These are phyloP conservation scores for Drosophila tripunctata DNA, from an alignment of 2,888 invertebrate species.

Conservation along the genomic window DNA sequence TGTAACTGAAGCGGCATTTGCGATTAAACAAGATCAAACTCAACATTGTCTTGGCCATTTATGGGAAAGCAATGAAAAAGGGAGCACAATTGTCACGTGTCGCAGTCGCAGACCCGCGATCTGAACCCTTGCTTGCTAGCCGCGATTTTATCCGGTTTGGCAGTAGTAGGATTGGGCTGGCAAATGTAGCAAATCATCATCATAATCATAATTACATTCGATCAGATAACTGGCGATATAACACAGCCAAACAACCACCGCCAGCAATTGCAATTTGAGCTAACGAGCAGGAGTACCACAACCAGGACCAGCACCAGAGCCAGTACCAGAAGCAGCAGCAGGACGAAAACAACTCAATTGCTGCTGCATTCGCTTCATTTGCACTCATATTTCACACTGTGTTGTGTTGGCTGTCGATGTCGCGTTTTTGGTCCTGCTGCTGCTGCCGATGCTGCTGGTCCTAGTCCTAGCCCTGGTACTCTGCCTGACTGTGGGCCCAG, in stretches of 20 bases:
- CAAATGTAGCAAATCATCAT: conserved; percentile 77
- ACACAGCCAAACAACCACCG: conserved; percentile 29
- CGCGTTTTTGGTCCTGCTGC: background rate
- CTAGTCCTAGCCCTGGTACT: conserved; percentile 10
- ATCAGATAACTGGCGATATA: conserved; percentile 67
- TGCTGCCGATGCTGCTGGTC: background rate
- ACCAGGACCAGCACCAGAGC: conserved; percentile 15
- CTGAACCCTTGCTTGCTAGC: conserved; percentile 50
- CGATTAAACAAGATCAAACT: conserved; percentile 51
- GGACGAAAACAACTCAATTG: conserved; percentile 54
- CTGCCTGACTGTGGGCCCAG: conserved; percentile 51
- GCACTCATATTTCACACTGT: conserved; percentile 70
- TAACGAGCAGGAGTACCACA: conserved; percentile 55
- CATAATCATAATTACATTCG: conserved; percentile 80
- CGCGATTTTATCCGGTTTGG: conserved; percentile 54
- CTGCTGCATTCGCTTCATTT: conserved; percentile 65
- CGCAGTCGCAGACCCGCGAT: conserved; percentile 28
- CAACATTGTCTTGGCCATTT: conserved; percentile 56
- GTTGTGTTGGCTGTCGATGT: conserved; percentile 1
- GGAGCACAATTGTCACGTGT: conserved; percentile 72
- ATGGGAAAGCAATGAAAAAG: conserved; percentile 39
- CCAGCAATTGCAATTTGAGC: conserved; percentile 70
- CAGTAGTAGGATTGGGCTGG: conserved; percentile 38
- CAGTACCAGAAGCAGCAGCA: conserved; percentile 17
- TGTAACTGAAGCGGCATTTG: conserved; percentile 45